phyloP scores from a whole-genome alignment of 2,113 vertebrate species.

The Salvator merianae region DNA sequence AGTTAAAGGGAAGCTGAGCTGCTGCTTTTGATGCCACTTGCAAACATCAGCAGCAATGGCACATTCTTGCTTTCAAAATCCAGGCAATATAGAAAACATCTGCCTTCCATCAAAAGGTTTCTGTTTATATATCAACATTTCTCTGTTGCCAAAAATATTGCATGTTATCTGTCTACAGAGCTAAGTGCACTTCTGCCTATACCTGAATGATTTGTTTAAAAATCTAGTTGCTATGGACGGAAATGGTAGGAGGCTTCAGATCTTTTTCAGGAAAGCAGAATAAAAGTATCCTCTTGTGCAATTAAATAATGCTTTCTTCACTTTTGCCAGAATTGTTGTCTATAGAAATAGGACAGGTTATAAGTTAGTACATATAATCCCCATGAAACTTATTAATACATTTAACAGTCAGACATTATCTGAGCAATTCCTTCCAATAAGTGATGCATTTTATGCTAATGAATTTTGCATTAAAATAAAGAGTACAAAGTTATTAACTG shows the following conservation, averaged over 20 bases:
- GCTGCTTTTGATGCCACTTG: no score
- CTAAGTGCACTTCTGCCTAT: neutral
- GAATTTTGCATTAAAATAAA: constrained; percentile 6
- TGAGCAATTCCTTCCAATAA: constrained; percentile 31
- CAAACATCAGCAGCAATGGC: no score
- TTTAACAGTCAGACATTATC: neutral
- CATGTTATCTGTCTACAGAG: no score
- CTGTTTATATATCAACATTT: no score
- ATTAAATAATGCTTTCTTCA: neutral
- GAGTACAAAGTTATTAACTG: neutral
- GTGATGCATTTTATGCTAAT: neutral
- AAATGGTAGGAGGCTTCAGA: no score
- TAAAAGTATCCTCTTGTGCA: neutral
- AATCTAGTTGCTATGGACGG: neutral
- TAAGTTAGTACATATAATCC: neutral
- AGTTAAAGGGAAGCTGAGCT: no score
- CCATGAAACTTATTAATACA: constrained; percentile 13
- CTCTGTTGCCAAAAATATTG: no score
- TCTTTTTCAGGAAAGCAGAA: neutral
- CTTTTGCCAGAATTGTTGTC: neutral
- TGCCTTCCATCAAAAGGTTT: no score
- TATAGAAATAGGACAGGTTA: neutral
- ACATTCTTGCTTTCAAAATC: no score
- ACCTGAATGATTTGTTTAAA: neutral
- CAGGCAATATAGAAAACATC: no score